Conservation (phyloP, 2,113 vertebrate genomes). For the Mandrillus leucophaeus region DNA sequence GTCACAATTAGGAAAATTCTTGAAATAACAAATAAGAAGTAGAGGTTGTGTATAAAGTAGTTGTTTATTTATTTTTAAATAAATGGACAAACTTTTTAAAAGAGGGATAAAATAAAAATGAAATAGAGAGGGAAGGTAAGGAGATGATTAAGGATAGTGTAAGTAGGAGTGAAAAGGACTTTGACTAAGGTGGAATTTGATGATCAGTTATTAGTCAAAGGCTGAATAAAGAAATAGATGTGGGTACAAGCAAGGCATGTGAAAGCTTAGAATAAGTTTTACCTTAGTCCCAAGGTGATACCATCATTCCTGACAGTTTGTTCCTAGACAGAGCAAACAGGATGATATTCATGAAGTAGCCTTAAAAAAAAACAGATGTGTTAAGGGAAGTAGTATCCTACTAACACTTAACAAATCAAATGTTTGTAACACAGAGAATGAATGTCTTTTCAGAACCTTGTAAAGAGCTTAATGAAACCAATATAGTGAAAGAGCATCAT, state of each 20-base stretch:
- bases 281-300: background rate
- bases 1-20: background rate
- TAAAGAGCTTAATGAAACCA: background rate
- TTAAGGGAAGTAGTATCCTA: background rate
- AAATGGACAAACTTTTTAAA: background rate
- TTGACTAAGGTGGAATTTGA: background rate
- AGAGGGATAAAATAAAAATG: background rate
- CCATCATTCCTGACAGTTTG: background rate
- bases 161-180: background rate
- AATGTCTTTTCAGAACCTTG: background rate
- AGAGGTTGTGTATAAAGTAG: background rate
- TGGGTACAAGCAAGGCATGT: rapidly evolving
- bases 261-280: background rate
- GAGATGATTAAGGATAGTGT: background rate
- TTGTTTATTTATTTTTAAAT: background rate
- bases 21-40: background rate
- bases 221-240: background rate
- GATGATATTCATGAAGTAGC: background rate
- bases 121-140: background rate
- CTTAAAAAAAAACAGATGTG: background rate
- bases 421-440: background rate
- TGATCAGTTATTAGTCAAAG: background rate
- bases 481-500: background rate
- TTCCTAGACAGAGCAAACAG: background rate
- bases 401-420: background rate